Percentiles rank a stretch among this genome's conserved stretches.
phyloP scores from a whole-genome alignment of 2,113 vertebrate species.

The Merops nubicus region DNA sequence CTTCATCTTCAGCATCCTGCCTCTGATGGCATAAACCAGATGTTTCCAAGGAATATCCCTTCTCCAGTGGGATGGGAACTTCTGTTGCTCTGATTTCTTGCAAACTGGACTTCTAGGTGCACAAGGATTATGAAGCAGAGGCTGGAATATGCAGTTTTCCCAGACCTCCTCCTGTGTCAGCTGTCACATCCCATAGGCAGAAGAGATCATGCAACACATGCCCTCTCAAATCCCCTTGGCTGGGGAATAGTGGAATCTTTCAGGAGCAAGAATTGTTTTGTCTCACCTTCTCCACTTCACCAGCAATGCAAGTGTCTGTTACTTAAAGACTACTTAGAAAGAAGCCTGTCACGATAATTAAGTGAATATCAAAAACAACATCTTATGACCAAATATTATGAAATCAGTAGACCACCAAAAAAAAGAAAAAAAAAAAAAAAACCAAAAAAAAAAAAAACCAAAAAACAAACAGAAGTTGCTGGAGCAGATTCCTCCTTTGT shows the following conservation, averaged over 20 bases:
- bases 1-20: background rate
- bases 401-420: slow-evolving; percentile 41
- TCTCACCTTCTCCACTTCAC: background rate
- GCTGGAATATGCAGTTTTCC: background rate
- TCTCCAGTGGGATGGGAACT: background rate
- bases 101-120: background rate
- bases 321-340: slow-evolving; percentile 11
- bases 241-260: background rate
- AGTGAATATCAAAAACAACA: background rate
- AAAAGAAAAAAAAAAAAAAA: too few relatives aligned
- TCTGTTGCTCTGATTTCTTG: background rate
- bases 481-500: slow-evolving; percentile 21
- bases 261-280: background rate
- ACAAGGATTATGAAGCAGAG: background rate
- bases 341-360: background rate
- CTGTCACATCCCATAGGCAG: background rate
- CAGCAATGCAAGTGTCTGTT: background rate
- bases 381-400: slow-evolving; percentile 53
- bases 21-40: background rate
- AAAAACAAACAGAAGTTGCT: slow-evolving; percentile 22
- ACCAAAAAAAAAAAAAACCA: too few relatives aligned
- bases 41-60: background rate
- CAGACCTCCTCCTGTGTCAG: background rate
- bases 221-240: background rate
- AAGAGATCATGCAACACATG: background rate